Percentiles rank a stretch among this genome's conserved stretches.
Evolutionary conservation across 1,140 invertebrate genomes (phyloP).

Genomic region (Ceratosolen solmsi): DNA sequence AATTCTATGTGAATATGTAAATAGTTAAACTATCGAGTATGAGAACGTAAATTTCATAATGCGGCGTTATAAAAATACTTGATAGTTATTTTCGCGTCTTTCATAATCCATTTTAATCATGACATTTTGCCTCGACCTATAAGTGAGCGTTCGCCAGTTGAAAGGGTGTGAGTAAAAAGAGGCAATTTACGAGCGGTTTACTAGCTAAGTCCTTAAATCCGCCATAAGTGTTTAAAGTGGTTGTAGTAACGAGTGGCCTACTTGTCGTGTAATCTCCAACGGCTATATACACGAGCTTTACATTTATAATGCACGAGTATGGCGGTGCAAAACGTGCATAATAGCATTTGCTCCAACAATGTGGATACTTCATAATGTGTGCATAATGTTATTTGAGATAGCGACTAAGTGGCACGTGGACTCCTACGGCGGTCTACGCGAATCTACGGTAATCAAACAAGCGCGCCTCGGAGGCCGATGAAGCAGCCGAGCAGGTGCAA

Average conservation of each 20-base stretch:
- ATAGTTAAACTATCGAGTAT: too few relatives aligned
- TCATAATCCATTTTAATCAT: slow-evolving; percentile 39
- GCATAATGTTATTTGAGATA: slow-evolving; percentile 35
- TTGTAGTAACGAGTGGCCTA: slow-evolving; percentile 47
- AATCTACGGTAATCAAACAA: background rate
- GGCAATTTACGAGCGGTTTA: slow-evolving; percentile 46
- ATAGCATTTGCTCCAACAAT: slow-evolving; percentile 20
- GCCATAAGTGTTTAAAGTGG: slow-evolving; percentile 48
- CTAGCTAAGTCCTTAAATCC: slow-evolving; percentile 42
- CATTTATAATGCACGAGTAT: slow-evolving; percentile 35
- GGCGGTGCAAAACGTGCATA: slow-evolving; percentile 34
- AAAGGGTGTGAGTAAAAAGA: background rate
- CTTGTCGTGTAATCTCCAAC: slow-evolving; percentile 43
- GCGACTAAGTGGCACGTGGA: background rate
- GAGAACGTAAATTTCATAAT: too few relatives aligned
- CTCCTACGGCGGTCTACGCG: background rate
- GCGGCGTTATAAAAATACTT: background rate
- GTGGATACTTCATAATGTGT: slow-evolving; percentile 39
- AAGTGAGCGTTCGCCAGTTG: background rate
- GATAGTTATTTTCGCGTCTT: background rate
- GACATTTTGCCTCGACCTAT: background rate
- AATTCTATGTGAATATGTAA: too few relatives aligned
- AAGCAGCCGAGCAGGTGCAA: too few relatives aligned
- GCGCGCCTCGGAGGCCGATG: too few relatives aligned
- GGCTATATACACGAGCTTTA: slow-evolving; percentile 23